These are phyloP conservation scores for Lithophane socia DNA, from an alignment of 2,888 invertebrate species.

Conservation along the genomic window DNA sequence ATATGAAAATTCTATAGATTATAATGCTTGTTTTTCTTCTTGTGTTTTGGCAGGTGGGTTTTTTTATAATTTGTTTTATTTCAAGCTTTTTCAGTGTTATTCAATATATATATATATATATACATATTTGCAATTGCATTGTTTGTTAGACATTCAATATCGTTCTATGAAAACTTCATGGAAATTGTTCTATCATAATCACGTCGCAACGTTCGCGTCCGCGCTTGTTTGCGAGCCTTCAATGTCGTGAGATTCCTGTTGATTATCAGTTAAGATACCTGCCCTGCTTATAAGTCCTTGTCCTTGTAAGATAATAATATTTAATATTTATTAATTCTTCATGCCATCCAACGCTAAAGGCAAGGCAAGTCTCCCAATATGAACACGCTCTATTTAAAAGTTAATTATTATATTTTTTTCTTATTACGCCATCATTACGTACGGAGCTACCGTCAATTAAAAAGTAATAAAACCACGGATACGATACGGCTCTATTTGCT, in stretches of 20 bases:
- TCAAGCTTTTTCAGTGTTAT: no score
- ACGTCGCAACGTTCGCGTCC: no score
- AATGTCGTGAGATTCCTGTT: neutral
- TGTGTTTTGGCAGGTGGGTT: no score
- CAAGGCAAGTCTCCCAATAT: constrained; percentile 29
- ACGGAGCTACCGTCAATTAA: constrained; percentile 66
- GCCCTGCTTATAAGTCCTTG: neutral
- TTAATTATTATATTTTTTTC: constrained; percentile 61
- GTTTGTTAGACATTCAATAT: neutral
- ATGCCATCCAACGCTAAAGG: neutral
- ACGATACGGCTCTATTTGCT: constrained; percentile 44
- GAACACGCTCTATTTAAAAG: constrained; percentile 62
- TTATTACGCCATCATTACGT: constrained; percentile 39
- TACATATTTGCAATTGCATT: no score
- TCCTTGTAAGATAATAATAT: constrained; percentile 21
- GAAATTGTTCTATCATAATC: no score
- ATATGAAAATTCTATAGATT: no score
- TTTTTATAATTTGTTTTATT: no score
- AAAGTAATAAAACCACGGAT: constrained; percentile 56
- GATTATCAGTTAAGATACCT: neutral
- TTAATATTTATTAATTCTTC: constrained; percentile 14
- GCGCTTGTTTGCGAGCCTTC: no score
- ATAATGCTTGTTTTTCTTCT: no score
- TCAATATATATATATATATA: no score
- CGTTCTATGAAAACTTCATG: no score